Base-by-base conservation (phyloP, 2,113 vertebrate species). In the Diglossa brunneiventris region DNA sequence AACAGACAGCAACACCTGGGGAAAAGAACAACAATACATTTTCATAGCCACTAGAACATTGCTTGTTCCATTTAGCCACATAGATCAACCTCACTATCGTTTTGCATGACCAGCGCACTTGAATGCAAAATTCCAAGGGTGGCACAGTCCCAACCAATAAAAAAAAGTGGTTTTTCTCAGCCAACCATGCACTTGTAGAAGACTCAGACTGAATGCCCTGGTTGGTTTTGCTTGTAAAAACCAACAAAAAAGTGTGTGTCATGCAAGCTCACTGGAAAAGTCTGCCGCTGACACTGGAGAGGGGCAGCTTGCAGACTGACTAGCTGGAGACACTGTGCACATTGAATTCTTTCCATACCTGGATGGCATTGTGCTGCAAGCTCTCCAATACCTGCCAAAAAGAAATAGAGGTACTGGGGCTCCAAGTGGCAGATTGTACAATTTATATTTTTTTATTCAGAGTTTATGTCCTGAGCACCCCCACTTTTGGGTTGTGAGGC, bases 281-380 rank as follows among this genome's bases (percentile, higher is more conserved):
- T 9, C 10, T 82, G 26, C 28, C 49, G 10, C 39, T 89, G 49
- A 52, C 13, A 11, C 9, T n/a, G 42, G 27, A 82, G 31, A 59
- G 11, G 9, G 33, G 33, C 15, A 63, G 37, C 20, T 37, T 53
- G 13, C 66, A 67, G 55, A 28, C 67, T 44, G 42, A 74, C 11
- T 37, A 53, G 50, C 10, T 10, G 3, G 61, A 37, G 13, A 11
- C 20, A 46, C 9, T 17, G 18, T 31, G 22, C 1, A 2, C 26
- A 21, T 12, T 0, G 1, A 16, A 6, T 62, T 10, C 23, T 35
- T 44, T 59, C 15, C 0, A 1, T 10, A 13, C 6, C 0, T 13
- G 13, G 13, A 27, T 44, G 21, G 23, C 12, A 44, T 21, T 52
- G 18, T 28, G n/a, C 8, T 83, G 22, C 24, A 73, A 58, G 53